A percentile compares a stretch with the other conserved stretches of the same genome.
These are phyloP conservation scores for Hemichromis elongatus DNA, from an alignment of 2,113 vertebrate genomes.

Conservation along the genomic window DNA sequence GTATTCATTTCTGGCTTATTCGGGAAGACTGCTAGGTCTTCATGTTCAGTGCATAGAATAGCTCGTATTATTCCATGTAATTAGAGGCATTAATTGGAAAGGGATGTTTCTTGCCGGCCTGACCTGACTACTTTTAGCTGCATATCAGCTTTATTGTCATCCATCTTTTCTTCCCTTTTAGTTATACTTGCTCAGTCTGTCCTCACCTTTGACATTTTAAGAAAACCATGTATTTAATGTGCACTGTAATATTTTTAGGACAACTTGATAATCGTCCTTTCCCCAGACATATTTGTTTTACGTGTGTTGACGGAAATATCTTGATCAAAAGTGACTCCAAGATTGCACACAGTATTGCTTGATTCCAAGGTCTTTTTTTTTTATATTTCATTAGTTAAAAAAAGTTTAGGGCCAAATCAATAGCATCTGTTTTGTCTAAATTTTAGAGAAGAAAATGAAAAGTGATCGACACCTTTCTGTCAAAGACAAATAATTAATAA, in stretches of 20 bases:
- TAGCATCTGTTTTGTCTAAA: too few species aligned
- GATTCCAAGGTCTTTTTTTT: not conserved
- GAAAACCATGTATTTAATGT: not conserved
- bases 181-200: not conserved
- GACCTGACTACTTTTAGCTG: not conserved
- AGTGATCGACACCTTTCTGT: not conserved
- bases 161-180: not conserved
- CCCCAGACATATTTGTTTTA: not conserved
- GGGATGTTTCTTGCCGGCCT: not conserved
- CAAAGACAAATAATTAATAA: not conserved
- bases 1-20: constrained; percentile 16
- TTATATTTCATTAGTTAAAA: too few species aligned
- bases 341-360: not conserved
- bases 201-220: not conserved
- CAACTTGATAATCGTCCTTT: not conserved
- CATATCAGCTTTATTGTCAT: not conserved
- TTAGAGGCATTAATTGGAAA: not conserved
- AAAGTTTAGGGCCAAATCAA: not conserved
- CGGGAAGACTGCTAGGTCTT: not conserved
- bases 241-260: not conserved
- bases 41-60: not conserved
- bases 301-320: not conserved
- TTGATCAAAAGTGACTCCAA: not conserved
- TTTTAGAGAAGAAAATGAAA: not conserved
- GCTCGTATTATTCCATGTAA: not conserved